Evolutionary conservation across 2,113 vertebrate genomes (phyloP).

Genomic region (Clarias macrocephalus): DNA sequence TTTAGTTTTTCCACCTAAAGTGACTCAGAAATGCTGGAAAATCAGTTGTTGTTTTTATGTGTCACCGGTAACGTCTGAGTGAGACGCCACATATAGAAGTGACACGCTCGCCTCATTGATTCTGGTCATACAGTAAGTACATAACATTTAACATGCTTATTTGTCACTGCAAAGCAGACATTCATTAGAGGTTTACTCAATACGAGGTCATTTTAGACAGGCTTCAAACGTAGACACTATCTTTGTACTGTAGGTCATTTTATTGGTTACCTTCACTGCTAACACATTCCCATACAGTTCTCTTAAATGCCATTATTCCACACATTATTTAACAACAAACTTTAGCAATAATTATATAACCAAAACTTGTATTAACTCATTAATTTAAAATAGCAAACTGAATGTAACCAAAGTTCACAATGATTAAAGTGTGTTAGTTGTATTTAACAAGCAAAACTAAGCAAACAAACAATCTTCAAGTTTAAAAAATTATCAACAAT

Average conservation of each 20-base stretch:
- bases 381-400: not conserved
- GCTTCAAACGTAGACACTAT: not conserved
- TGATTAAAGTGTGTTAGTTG: not conserved
- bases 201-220: too few species aligned
- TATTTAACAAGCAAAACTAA: not conserved
- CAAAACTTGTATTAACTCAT: not conserved
- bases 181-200: too few species aligned
- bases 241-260: not conserved
- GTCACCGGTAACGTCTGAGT: not conserved
- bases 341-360: not conserved
- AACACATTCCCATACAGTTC: not conserved
- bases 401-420: not conserved
- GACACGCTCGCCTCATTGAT: not conserved
- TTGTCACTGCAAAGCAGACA: not conserved
- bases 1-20: not conserved
- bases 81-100: not conserved
- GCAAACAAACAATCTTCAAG: not conserved
- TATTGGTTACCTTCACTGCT: too few species aligned
- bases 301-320: not conserved
- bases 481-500: not conserved
- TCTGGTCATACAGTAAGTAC: not conserved
- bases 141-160: not conserved
- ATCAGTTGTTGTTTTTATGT: not conserved
- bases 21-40: not conserved
- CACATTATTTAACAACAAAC: not conserved